Conservation (phyloP, 2,113 vertebrate species). For the Ictidomys tridecemlineatus region DNA sequence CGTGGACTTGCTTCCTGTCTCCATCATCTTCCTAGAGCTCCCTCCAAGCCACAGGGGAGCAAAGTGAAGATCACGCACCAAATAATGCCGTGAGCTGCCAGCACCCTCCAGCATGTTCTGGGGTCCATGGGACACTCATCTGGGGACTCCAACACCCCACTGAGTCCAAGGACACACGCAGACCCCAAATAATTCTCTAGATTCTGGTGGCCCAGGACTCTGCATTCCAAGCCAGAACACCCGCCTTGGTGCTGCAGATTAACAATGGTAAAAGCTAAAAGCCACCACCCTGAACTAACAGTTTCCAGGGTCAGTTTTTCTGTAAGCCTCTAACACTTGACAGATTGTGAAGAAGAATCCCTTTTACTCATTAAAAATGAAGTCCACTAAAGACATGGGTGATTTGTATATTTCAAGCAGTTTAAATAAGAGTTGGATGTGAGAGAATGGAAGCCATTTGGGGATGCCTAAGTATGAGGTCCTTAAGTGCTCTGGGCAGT, state of each 20-base stretch:
- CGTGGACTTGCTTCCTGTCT: background rate
- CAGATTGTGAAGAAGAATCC: fast-evolving
- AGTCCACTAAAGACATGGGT: background rate
- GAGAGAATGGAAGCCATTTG: background rate
- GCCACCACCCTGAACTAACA: background rate
- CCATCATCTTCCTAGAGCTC: background rate
- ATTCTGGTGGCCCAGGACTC: background rate
- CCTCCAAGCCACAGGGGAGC: background rate
- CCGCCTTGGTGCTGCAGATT: fast-evolving
- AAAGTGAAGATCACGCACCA: background rate
- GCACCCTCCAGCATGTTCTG: no score
- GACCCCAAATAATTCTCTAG: background rate
- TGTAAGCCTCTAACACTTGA: background rate
- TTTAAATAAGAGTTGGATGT: background rate
- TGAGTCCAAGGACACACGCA: no score
- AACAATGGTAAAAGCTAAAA: background rate
- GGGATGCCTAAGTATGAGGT: background rate
- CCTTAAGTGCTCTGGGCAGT: background rate
- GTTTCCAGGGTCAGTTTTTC: background rate
- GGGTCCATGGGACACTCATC: background rate
- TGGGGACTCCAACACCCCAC: fast-evolving
- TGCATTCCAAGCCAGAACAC: background rate
- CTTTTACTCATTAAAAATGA: background rate
- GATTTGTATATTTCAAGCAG: background rate
- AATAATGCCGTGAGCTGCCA: background rate